A percentile compares a stretch with the other conserved stretches of the same genome.
Conservation (phyloP, 2,113 vertebrate genomes). For the Anarrhichthys ocellatus region DNA sequence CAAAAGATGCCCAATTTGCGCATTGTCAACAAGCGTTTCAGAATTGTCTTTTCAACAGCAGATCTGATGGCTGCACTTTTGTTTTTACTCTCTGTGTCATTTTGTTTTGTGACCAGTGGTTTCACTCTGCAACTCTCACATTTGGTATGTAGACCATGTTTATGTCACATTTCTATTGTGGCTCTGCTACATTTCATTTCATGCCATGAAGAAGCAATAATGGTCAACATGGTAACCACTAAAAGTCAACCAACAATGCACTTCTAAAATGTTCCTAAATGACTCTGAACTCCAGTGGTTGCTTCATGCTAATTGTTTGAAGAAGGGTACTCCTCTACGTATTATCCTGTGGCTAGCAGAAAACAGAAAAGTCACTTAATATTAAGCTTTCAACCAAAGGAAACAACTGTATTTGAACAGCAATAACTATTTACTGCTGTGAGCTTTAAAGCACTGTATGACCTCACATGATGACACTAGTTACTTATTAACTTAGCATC, state of each 20-base stretch:
- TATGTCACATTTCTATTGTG: background rate
- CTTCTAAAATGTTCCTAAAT: background rate
- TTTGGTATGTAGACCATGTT: background rate
- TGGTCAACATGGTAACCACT: background rate
- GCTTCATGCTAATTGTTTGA: conserved; percentile 1
- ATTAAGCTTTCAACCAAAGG: background rate
- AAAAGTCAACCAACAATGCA: background rate
- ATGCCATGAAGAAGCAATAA: background rate
- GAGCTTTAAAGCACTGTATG: conserved; percentile 23
- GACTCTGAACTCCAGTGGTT: background rate
- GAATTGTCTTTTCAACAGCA: background rate
- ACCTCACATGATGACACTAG: conserved; percentile 23
- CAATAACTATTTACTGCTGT: background rate
- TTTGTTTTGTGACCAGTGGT: background rate
- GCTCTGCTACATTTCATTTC: background rate
- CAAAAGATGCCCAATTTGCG: background rate
- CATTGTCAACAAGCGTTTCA: background rate
- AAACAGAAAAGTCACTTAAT: background rate
- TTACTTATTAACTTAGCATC: conserved; percentile 42
- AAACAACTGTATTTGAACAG: conserved; percentile 5
- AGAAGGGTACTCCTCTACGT: background rate
- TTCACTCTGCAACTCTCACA: too few relatives aligned
- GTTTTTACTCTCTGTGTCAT: background rate
- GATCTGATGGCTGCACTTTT: background rate
- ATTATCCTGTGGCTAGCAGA: background rate